These are phyloP conservation scores for Gasterosteus nipponicus DNA, from an alignment of 2,113 vertebrate genomes.

Conservation along the genomic window DNA sequence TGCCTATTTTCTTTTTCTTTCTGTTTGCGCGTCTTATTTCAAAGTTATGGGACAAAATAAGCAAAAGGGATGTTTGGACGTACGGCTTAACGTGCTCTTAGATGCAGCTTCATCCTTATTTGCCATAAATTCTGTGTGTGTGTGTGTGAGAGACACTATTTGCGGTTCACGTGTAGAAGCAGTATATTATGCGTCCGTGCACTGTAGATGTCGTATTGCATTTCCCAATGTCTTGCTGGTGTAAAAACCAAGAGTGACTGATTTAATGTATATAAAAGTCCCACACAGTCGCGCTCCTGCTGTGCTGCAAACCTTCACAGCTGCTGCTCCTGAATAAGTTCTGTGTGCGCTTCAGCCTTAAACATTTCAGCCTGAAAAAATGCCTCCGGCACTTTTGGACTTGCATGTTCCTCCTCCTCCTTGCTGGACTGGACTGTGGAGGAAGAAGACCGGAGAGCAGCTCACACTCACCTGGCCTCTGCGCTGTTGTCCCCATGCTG, in stretches of 20 bases:
- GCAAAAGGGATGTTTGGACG: slow-evolving; percentile 35
- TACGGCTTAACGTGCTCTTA: slow-evolving; percentile 46
- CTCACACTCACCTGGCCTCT: slow-evolving; percentile 47
- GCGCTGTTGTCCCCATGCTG: slow-evolving; percentile 51
- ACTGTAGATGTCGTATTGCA: slow-evolving; percentile 56
- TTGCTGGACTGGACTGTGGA: slow-evolving; percentile 32
- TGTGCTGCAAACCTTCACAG: slow-evolving; percentile 45
- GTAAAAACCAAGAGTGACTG: slow-evolving; percentile 47
- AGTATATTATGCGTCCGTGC: slow-evolving; percentile 51
- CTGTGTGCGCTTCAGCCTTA: slow-evolving; percentile 53
- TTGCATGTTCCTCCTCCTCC: slow-evolving; percentile 6
- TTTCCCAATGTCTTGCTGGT: slow-evolving; percentile 44
- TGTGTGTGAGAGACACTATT: slow-evolving; percentile 4
- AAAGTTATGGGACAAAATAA: slow-evolving; percentile 22
- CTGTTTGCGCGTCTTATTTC: slow-evolving; percentile 52
- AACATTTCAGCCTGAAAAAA: slow-evolving; percentile 31
- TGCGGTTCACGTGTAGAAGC: slow-evolving; percentile 46
- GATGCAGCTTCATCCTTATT: slow-evolving; percentile 53
- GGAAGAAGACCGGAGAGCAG: slow-evolving; percentile 34
- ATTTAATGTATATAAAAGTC: slow-evolving; percentile 51
- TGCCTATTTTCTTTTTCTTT: slow-evolving; percentile 48
- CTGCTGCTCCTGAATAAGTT: slow-evolving; percentile 46
- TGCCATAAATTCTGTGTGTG: slow-evolving; percentile 17
- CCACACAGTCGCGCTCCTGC: slow-evolving; percentile 19
- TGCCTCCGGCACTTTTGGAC: slow-evolving; percentile 29